Evolutionary conservation across 2,888 invertebrate genomes (phyloP).

Genomic region (Pheosia gnoma): DNA sequence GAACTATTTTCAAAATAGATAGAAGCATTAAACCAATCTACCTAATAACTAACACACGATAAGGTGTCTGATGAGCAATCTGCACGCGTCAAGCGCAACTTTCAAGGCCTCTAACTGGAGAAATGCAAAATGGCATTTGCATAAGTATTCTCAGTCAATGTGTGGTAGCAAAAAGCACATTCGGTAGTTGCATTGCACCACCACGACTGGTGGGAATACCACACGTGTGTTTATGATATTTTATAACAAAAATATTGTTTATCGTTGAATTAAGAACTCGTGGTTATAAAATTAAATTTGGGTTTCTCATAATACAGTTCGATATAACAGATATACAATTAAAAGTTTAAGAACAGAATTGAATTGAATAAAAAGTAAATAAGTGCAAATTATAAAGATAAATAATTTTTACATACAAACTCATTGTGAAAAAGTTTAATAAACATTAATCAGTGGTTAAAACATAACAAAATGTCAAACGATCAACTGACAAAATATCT

Average conservation of each 20-base stretch:
- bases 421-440: not conserved
- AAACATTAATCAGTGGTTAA: not conserved
- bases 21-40: too few species aligned
- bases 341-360: too few species aligned
- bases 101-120: constrained; percentile 3
- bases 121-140: not conserved
- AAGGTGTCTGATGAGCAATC: constrained; percentile 1
- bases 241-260: too few species aligned
- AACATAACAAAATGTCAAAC: constrained; percentile 43
- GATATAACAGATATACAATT: too few species aligned
- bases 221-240: too few species aligned
- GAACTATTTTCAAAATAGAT: too few species aligned
- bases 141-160: not conserved
- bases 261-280: too few species aligned
- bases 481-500: constrained; percentile 71
- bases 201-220: not conserved
- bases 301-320: too few species aligned
- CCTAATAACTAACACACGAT: not conserved
- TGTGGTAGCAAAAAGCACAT: not conserved
- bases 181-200: not conserved
- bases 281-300: too few species aligned
- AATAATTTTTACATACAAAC: too few species aligned
- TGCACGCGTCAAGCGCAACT: not conserved
- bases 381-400: too few species aligned
- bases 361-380: too few species aligned